Percentiles rank a stretch among this genome's conserved stretches.
Conservation (phyloP, 2,113 vertebrate genomes). For the Notiomystis cincta region DNA sequence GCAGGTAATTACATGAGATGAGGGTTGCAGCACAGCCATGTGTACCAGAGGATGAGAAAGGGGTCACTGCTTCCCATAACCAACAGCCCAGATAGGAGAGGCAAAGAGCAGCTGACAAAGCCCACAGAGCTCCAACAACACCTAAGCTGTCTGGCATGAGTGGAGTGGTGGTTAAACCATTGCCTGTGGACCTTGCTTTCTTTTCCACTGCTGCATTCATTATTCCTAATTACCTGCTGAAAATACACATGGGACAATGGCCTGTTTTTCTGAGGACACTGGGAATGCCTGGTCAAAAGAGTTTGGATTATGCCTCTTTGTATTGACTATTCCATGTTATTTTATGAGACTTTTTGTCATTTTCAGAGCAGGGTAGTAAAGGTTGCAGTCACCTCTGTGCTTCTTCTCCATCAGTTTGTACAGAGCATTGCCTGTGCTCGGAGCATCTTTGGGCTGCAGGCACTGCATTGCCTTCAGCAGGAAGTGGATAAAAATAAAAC, state of each 20-base stretch:
- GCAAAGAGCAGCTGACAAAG: neutral
- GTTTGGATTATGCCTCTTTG: neutral
- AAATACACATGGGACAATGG: rapidly evolving
- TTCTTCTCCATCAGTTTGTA: neutral
- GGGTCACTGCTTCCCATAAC: neutral
- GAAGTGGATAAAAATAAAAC: neutral
- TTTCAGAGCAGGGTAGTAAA: neutral
- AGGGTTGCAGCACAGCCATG: neutral
- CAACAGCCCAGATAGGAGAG: neutral
- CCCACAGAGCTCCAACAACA: neutral
- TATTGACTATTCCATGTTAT: neutral
- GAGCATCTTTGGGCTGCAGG: neutral
- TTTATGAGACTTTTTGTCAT: neutral
- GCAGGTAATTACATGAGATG: neutral
- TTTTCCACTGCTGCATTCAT: neutral
- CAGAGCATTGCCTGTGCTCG: neutral
- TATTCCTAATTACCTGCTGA: neutral
- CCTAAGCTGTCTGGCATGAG: neutral
- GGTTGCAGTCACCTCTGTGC: rapidly evolving
- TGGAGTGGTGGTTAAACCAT: neutral
- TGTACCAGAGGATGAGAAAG: neutral
- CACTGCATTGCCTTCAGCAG: neutral
- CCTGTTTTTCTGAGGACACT: neutral
- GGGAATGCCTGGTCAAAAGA: neutral
- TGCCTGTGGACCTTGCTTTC: neutral